Evolutionary conservation across 2,797 vertebrate species (phyloP).

Genomic region (Eulemur mongoz): DNA sequence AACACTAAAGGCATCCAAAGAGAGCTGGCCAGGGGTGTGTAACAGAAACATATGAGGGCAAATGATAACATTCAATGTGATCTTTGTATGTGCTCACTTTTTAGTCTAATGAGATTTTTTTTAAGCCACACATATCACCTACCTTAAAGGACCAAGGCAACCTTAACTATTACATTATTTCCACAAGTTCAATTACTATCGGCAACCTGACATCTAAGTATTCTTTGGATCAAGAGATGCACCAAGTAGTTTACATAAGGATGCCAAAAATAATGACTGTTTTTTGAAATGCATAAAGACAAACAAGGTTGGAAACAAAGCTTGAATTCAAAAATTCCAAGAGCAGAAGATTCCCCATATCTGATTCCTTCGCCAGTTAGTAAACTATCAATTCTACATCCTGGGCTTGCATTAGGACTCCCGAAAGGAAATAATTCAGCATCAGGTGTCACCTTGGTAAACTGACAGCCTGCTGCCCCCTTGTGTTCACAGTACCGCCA

Average conservation of each 20-base stretch:
- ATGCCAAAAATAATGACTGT: neutral
- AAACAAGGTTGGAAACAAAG: neutral
- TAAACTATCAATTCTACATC: neutral
- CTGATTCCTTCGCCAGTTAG: neutral
- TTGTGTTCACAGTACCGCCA: slow-evolving; percentile 41
- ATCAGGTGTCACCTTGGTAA: neutral
- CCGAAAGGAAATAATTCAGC: neutral
- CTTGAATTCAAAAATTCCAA: neutral
- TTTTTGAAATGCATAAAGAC: neutral
- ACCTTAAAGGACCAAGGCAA: slow-evolving; percentile 29
- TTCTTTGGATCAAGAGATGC: neutral
- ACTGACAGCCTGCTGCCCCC: slow-evolving; percentile 65
- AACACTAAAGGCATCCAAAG: fast-evolving
- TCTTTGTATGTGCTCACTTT: neutral
- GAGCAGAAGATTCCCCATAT: neutral
- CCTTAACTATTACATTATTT: neutral
- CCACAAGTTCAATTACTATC: neutral
- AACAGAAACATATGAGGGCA: neutral
- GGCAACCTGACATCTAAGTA: neutral
- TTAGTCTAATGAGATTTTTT: neutral
- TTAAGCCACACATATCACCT: neutral
- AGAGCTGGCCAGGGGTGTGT: neutral
- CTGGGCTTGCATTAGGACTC: neutral
- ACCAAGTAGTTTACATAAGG: neutral
- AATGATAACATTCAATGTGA: neutral